Evolutionary conservation across 2,113 vertebrate genomes (phyloP), one percentile per base, ranked within the genome.

Genomic region (Bubo bubo): DNA sequence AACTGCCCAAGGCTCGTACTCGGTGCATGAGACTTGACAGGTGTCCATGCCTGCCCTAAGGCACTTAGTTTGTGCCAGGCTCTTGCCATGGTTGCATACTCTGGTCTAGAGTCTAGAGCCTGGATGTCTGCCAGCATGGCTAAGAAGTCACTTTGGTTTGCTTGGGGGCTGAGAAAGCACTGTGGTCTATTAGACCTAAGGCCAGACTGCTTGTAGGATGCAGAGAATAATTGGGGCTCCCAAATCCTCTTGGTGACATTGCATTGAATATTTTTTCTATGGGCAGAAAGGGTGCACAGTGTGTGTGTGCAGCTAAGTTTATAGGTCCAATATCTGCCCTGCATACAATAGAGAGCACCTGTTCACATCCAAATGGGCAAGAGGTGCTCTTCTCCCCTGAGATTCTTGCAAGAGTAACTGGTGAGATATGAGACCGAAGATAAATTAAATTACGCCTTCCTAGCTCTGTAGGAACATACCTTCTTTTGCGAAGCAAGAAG

Each of bases 1-100:
- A 81, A 30, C 26, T 92, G 76, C 56, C 68, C 43, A 75, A 47
- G 37, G 7, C 41, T 73, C 41, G 32, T 17, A 58, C 32, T 37
- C 32, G 10, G 6, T 14, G 58, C 4, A 3, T 24, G 34, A 58
- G 30, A 3, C 27, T 28, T 27, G 39, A 80, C 24, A 49, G 67
- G 55, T 37, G 41, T 63, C 50, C 10, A 1, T n/a, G 70, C 9
- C 59, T 74, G 19, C 19, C 18, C 20, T 21, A 37, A 15, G 52
- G 21, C 8, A 0, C 12, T 79, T 4, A 1, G 14, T 8, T 91
- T 62, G 19, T 45, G 45, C 59, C n/a, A 47, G 9, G 32, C 8
- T 76, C 35, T 68, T 47, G 43, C 28, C 5, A 1, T 0, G 1
- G 21, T 49, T 35, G 16, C 1, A 0, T 62, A 27, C 24, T 6